Conservation (phyloP, 2,113 vertebrate species). For the Nyctereutes procyonoides region DNA sequence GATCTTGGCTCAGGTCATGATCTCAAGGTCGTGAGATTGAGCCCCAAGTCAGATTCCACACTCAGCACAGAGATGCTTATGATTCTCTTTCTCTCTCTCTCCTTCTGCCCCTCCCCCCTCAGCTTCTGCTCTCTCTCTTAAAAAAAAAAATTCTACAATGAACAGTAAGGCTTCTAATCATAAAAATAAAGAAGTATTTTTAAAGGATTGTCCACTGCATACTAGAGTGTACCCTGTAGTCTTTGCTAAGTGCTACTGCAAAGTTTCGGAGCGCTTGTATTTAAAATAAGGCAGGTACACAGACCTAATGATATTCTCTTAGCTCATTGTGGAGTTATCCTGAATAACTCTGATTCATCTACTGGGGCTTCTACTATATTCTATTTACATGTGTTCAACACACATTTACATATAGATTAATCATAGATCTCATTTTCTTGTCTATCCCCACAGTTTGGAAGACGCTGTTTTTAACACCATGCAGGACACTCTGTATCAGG, state of each 20-base stretch:
- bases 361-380: not conserved
- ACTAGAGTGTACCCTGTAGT: not conserved
- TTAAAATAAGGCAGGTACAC: not conserved
- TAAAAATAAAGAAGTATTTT: not conserved
- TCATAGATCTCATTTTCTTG: not conserved
- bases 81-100: not conserved
- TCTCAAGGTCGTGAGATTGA: not conserved
- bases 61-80: not conserved
- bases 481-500: not conserved
- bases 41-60: not conserved
- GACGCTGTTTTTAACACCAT: not conserved
- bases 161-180: conserved; percentile 4
- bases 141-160: not conserved
- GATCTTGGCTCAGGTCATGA: not conserved
- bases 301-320: not conserved
- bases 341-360: not conserved
- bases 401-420: not conserved
- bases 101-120: too few species aligned
- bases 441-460: not conserved
- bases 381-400: not conserved
- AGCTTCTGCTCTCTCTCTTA: not conserved
- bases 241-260: not conserved
- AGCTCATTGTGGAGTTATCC: not conserved
- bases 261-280: not conserved
- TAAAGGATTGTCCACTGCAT: not conserved